phyloP scores from a whole-genome alignment of 2,113 vertebrate genomes.

The Lipotes vexillifer region DNA sequence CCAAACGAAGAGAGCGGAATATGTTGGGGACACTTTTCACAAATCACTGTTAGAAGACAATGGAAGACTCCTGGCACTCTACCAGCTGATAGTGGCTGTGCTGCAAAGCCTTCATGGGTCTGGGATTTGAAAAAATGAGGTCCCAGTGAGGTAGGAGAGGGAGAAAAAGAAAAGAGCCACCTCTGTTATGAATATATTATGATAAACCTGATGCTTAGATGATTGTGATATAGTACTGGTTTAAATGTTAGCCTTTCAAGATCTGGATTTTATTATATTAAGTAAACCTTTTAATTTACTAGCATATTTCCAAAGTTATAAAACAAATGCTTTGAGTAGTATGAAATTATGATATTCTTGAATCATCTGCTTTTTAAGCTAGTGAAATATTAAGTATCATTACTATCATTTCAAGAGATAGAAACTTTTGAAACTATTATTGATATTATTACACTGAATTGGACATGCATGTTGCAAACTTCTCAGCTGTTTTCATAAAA shows the following conservation, averaged over 20 bases:
- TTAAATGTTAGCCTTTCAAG: conserved; percentile 41
- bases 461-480: not conserved
- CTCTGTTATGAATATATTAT: not conserved
- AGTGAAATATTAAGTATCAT: conserved; percentile 34
- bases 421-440: conserved; percentile 24
- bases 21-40: not conserved
- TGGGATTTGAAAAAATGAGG: not conserved
- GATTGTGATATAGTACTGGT: not conserved
- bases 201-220: not conserved
- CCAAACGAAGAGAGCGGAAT: not conserved
- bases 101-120: not conserved
- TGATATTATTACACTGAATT: not conserved
- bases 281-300: conserved; percentile 36
- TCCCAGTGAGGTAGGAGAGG: not conserved
- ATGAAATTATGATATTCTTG: conserved; percentile 25
- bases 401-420: conserved; percentile 14
- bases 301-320: conserved; percentile 36
- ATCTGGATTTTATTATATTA: conserved; percentile 43
- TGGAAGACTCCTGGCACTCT: not conserved
- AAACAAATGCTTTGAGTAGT: conserved; percentile 43
- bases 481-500: not conserved
- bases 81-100: not conserved
- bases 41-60: not conserved
- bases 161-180: not conserved
- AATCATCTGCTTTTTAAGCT: conserved; percentile 33